Percentiles rank a stretch among this genome's conserved stretches.
These are phyloP conservation scores for Phylloscopus trochilus DNA, from an alignment of 2,113 vertebrate species.

Conservation along the genomic window DNA sequence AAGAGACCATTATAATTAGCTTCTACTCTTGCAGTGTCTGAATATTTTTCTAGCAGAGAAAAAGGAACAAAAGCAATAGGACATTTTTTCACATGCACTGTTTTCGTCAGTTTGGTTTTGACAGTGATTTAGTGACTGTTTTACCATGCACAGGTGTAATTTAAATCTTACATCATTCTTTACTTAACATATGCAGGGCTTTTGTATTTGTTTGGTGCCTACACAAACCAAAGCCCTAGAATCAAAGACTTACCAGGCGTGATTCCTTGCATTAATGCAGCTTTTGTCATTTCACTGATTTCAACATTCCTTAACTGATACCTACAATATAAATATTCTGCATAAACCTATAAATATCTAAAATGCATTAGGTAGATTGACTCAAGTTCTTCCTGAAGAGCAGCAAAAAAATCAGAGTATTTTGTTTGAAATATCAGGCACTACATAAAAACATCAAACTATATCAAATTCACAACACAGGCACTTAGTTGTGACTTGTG, in stretches of 20 bases:
- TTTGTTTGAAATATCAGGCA: background rate
- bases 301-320: background rate
- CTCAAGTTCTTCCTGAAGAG: background rate
- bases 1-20: background rate
- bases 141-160: background rate
- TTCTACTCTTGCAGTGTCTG: background rate
- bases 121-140: background rate
- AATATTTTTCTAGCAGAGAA: background rate
- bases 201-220: background rate
- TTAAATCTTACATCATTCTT: background rate
- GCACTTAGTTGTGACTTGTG: background rate
- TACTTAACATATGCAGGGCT: background rate
- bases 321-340: background rate
- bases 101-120: background rate
- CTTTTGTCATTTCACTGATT: background rate
- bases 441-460: background rate
- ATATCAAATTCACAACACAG: background rate
- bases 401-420: background rate
- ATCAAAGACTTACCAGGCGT: background rate
- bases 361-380: background rate
- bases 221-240: background rate
- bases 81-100: background rate
- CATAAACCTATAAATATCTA: background rate
- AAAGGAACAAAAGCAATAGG: background rate
- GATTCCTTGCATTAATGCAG: background rate